Evolutionary conservation across 2,888 invertebrate genomes (phyloP).

Genomic region (Noctua comes): DNA sequence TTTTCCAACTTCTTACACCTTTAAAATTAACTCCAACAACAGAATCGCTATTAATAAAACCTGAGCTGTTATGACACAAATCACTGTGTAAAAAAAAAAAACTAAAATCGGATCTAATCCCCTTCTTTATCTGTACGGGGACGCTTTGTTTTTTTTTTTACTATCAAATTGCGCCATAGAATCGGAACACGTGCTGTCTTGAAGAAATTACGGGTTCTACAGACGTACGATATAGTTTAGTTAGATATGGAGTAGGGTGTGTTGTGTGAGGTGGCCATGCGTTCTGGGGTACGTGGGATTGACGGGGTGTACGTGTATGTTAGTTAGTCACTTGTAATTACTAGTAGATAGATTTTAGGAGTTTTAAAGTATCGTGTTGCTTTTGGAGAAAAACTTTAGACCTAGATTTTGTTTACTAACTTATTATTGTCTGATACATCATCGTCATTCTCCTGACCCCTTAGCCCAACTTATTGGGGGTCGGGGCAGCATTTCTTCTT

Average conservation of each 20-base stretch:
- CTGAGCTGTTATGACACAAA: constrained; percentile 66
- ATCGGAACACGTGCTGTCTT: constrained; percentile 85
- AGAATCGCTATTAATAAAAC: constrained; percentile 44
- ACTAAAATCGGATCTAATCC: constrained; percentile 64
- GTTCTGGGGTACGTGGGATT: constrained; percentile 34
- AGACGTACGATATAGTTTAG: constrained; percentile 76
- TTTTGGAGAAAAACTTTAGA: background rate
- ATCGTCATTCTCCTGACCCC: too few relatives aligned
- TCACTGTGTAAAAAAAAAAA: constrained; percentile 58
- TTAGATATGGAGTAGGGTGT: constrained; percentile 77
- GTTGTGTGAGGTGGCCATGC: constrained; percentile 70
- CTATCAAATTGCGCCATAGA: constrained; percentile 80
- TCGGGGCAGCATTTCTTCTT: too few relatives aligned
- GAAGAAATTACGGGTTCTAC: constrained; percentile 79
- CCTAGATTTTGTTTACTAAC: background rate
- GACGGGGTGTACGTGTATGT: background rate
- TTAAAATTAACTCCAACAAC: constrained; percentile 52
- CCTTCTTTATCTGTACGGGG: constrained; percentile 64
- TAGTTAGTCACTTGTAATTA: background rate
- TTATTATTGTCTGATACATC: background rate
- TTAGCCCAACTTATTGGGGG: too few relatives aligned
- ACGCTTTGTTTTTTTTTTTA: constrained; percentile 80
- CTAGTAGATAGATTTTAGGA: background rate
- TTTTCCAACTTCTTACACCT: constrained; percentile 29
- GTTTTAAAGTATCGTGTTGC: background rate